phyloP scores from a whole-genome alignment of 2,888 invertebrate genomes.

The Agriopis aurantiaria region DNA sequence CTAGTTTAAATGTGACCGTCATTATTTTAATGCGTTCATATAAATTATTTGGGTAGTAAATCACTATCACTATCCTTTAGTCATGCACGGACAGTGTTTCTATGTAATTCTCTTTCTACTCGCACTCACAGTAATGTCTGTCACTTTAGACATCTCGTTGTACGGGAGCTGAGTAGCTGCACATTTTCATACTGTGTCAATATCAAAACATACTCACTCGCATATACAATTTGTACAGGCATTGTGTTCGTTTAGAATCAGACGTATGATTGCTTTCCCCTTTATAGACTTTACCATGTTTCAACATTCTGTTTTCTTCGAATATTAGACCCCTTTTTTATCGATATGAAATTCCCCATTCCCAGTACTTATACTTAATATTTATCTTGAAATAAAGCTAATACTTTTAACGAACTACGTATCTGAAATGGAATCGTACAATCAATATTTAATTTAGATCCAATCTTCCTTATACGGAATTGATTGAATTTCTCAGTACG shows the following conservation, averaged over 20 bases:
- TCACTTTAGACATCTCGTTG: not conserved
- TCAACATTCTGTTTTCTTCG: constrained; percentile 45
- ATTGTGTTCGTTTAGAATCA: constrained; percentile 72
- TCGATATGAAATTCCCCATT: not conserved
- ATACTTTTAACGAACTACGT: constrained; percentile 34
- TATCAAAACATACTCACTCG: constrained; percentile 45
- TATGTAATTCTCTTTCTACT: no score
- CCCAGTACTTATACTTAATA: constrained; percentile 1
- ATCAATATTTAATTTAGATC: constrained; percentile 44
- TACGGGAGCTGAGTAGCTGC: constrained; percentile 25
- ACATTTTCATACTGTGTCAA: constrained; percentile 23
- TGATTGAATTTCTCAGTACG: constrained; percentile 34
- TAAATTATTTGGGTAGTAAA: no score
- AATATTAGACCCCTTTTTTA: constrained; percentile 37
- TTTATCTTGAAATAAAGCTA: constrained; percentile 22
- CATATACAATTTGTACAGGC: constrained; percentile 62
- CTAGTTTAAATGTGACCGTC: no score
- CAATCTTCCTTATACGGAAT: constrained; percentile 36
- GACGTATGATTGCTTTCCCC: constrained; percentile 70
- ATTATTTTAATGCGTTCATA: no score
- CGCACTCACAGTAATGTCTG: constrained; percentile 7
- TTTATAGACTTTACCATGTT: constrained; percentile 60
- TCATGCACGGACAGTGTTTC: no score
- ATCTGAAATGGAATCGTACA: constrained; percentile 39
- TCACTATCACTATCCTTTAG: no score